Percentiles rank a stretch among this genome's conserved stretches.
Evolutionary conservation across 2,888 invertebrate genomes (phyloP).

Genomic region (Tenthredo mesomela): DNA sequence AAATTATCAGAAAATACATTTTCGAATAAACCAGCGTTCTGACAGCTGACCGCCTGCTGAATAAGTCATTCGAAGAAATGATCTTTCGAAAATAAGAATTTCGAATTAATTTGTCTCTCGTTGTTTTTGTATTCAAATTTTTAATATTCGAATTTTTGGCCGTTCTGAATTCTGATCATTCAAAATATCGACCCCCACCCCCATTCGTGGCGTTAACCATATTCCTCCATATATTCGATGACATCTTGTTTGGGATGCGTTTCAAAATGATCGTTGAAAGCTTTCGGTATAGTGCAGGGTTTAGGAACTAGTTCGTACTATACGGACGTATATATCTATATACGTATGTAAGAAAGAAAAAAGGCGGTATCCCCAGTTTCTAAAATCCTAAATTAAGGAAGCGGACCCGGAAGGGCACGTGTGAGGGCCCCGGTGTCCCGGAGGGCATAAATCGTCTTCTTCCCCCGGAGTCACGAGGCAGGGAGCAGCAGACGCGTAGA

Average conservation of each 20-base stretch:
- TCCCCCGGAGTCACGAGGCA: neutral
- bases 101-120: no score
- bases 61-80: no score
- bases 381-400: conserved; percentile 55
- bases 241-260: neutral
- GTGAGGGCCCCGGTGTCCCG: conserved; percentile 46
- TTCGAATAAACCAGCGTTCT: no score
- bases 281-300: neutral
- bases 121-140: no score
- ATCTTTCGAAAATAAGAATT: no score
- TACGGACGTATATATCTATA: neutral
- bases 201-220: neutral
- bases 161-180: no score
- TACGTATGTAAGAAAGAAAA: neutral
- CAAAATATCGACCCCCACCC: no score
- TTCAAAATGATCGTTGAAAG: neutral
- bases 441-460: conserved; percentile 48
- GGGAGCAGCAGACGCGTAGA: conserved; percentile 5
- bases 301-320: neutral
- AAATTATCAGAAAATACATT: no score
- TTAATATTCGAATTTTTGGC: no score
- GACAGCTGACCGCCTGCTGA: no score
- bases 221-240: neutral
- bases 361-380: conserved; percentile 46
- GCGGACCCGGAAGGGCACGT: conserved; percentile 51